Base-by-base conservation (phyloP, 1,140 invertebrate species). In the Copidosoma floridanum region DNA sequence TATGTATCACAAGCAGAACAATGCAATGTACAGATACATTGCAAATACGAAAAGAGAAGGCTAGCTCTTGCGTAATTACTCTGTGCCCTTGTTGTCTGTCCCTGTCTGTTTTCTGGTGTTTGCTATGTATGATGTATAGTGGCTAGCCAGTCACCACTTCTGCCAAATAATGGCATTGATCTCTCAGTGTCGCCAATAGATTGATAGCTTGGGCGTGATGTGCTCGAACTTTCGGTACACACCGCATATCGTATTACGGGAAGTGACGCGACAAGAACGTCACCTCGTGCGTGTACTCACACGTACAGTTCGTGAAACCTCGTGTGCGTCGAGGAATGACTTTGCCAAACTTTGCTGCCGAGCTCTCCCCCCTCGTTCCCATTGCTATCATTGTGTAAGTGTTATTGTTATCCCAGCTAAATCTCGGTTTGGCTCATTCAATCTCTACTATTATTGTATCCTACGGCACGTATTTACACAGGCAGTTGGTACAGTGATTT, bases 81-180 rank as follows among this genome's bases (percentile, higher is more conserved):
- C 59, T n/a, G n/a, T n/a, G n/a, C n/a, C n/a, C n/a, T n/a, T n/a
- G n/a, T n/a, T n/a, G n/a, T n/a, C n/a, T n/a, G 41, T 57, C 53
- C 53, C 47, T 38, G 50, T 53, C 62, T n/a, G n/a, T n/a, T n/a
- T n/a, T n/a, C 65, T 61, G 24, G 26, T 60, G 61, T 65, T 74
- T 71, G 76, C 77, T 78, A 76, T 75, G 72, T 73, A 76, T 72
- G 71, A n/a, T n/a, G n/a, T n/a, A n/a, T n/a, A n/a, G n/a, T n/a
- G n/a, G n/a, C n/a, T n/a, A n/a, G n/a, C n/a, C n/a, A n/a, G n/a
- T n/a, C n/a, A n/a, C n/a, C n/a, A n/a, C n/a, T n/a, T n/a, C n/a
- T n/a, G n/a, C n/a, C n/a, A n/a, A n/a, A n/a, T n/a, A n/a, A n/a
- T n/a, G 76, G 71, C 76, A 78, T 73, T 73, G 72, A 71, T 73